Conservation (phyloP, 2,797 vertebrate genomes). For the Carduelis carduelis region DNA sequence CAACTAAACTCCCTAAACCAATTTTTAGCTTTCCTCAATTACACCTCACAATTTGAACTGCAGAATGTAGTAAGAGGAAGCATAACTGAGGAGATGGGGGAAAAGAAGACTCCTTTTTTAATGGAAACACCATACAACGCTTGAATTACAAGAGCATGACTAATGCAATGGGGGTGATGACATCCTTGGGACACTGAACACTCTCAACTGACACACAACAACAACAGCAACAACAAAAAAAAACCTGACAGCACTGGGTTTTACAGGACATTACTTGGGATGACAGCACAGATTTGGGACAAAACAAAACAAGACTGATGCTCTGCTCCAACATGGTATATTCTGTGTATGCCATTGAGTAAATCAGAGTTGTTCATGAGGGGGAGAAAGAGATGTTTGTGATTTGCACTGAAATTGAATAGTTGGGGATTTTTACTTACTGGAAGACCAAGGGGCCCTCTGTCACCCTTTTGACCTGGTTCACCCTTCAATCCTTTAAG, state of each 20-base stretch:
- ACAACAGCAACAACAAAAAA: neutral
- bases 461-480: constrained; percentile 96
- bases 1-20: neutral
- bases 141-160: constrained; percentile 34
- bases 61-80: neutral
- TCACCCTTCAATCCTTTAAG: constrained; percentile 95
- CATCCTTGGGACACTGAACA: neutral
- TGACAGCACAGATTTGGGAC: neutral
- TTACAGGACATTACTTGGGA: constrained; percentile 9
- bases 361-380: constrained; percentile 67
- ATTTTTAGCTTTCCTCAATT: neutral
- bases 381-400: constrained; percentile 69
- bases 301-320: constrained; percentile 17
- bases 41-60: neutral
- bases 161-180: constrained; percentile 17
- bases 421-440: constrained; percentile 86
- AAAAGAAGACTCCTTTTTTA: neutral
- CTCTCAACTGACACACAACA: constrained; percentile 25
- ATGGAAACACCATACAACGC: constrained; percentile 49
- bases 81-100: neutral
- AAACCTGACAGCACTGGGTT: neutral
- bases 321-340: constrained; percentile 6
- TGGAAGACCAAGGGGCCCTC: constrained; percentile 97
- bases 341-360: constrained; percentile 21
- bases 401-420: constrained; percentile 75